Evolutionary conservation across 2,888 invertebrate genomes (phyloP).

Genomic region (Dusona sp.): DNA sequence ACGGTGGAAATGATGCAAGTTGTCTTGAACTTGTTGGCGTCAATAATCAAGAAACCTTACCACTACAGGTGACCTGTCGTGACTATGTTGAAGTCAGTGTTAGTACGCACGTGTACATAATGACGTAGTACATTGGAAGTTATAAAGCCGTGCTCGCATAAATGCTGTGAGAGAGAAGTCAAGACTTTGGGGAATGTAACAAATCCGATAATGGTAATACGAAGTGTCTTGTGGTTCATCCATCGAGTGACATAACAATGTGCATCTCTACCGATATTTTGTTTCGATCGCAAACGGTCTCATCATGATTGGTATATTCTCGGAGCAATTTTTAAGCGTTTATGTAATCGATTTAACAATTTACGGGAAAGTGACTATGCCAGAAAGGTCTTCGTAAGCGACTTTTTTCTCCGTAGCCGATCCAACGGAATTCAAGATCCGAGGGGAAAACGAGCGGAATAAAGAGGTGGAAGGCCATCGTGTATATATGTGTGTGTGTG

Average conservation of each 20-base stretch:
- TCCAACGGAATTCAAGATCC: constrained; percentile 42
- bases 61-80: constrained; percentile 13
- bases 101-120: neutral
- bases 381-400: neutral
- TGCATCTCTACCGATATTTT: neutral
- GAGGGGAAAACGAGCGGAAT: constrained; percentile 11
- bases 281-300: neutral
- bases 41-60: constrained; percentile 51
- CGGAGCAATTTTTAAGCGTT: neutral
- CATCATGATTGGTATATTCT: neutral
- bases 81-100: constrained; percentile 7
- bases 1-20: constrained; percentile 38
- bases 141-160: neutral
- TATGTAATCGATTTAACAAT: neutral
- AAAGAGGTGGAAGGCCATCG: constrained; percentile 24
- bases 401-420: constrained; percentile 51
- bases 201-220: neutral
- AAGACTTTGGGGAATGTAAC: neutral
- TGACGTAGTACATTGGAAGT: neutral
- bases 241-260: neutral
- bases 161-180: constrained; percentile 12
- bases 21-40: constrained; percentile 31
- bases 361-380: too few species aligned
- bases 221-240: neutral
- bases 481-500: neutral